Percentiles rank a stretch among this genome's conserved stretches.
Evolutionary conservation across 2,797 vertebrate species (phyloP).

Genomic region (Enteromius viviparus): DNA sequence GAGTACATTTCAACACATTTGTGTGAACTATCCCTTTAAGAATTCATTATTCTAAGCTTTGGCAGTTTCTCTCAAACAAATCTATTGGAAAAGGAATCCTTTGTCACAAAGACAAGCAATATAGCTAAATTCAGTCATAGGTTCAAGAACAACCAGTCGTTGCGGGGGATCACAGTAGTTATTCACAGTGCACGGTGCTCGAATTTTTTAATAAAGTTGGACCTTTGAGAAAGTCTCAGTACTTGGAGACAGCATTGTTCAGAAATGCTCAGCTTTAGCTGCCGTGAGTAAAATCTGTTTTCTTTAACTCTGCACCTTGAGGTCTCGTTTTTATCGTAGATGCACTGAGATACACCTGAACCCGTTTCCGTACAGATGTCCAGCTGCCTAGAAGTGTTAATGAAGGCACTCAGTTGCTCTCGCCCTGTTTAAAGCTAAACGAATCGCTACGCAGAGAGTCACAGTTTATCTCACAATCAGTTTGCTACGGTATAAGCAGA

Average conservation of each 20-base stretch:
- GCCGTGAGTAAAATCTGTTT: neutral
- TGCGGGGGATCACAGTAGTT: neutral
- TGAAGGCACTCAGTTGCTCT: conserved; percentile 71
- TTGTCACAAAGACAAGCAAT: neutral
- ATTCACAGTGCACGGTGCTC: conserved; percentile 29
- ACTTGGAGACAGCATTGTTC: neutral
- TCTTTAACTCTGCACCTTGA: neutral
- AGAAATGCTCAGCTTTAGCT: conserved; percentile 14
- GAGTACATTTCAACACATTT: neutral
- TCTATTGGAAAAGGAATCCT: neutral
- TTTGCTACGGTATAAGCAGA: conserved; percentile 25
- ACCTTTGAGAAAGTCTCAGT: neutral
- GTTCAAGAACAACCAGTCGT: neutral
- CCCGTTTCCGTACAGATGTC: neutral
- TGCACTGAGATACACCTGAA: neutral
- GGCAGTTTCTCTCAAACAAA: conserved; percentile 7
- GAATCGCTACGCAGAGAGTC: conserved; percentile 63
- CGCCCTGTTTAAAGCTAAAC: conserved; percentile 33
- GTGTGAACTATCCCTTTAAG: neutral
- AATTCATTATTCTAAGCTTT: conserved; percentile 11
- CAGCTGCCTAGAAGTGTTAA: conserved; percentile 55
- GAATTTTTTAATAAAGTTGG: neutral
- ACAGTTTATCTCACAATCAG: conserved; percentile 37
- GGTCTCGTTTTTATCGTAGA: neutral
- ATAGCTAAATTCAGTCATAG: neutral